Percentiles rank a stretch among this genome's conserved stretches.
Evolutionary conservation across 2,797 vertebrate species (phyloP).

Genomic region (Argya squamiceps): DNA sequence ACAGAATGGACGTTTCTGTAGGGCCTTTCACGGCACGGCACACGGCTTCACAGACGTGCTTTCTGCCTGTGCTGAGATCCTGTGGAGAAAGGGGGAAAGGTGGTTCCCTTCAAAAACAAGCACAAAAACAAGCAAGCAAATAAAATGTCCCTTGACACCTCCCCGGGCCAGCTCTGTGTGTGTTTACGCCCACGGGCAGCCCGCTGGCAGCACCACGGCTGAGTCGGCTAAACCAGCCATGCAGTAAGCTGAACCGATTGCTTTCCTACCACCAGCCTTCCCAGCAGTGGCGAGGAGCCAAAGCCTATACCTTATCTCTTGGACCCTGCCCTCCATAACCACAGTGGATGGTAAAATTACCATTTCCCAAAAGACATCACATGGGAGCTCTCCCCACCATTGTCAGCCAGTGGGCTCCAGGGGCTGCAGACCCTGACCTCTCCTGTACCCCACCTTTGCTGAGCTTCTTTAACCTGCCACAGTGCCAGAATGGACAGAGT

Average conservation of each 20-base stretch:
- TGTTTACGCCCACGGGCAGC: neutral
- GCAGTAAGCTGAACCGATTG: fast-evolving
- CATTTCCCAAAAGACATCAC: fast-evolving
- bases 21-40: neutral
- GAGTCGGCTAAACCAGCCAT: fast-evolving
- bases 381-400: fast-evolving
- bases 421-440: neutral
- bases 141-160: neutral
- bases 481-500: neutral
- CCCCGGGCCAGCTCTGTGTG: fast-evolving
- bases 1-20: neutral
- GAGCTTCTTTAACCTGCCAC: neutral
- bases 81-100: neutral
- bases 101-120: neutral
- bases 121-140: neutral
- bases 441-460: neutral
- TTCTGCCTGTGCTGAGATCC: neutral
- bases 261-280: neutral
- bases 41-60: neutral
- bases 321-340: neutral
- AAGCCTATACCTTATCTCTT: neutral
- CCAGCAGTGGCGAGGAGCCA: neutral
- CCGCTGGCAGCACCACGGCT: fast-evolving
- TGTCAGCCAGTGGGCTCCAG: neutral
- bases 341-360: fast-evolving